Conservation (phyloP, 2,888 invertebrate genomes). For the Patella depressa region DNA sequence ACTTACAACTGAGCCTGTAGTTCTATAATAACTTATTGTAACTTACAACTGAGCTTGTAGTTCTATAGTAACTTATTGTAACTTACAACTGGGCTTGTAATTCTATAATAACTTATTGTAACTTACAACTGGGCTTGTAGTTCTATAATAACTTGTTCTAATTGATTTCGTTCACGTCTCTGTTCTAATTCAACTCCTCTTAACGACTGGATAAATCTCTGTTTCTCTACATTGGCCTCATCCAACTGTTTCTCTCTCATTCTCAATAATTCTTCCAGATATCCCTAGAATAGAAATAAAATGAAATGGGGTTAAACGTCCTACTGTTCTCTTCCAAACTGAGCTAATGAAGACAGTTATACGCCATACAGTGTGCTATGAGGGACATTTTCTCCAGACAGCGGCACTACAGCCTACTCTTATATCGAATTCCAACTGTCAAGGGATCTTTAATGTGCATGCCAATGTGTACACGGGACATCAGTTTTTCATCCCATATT, state of each 20-base stretch:
- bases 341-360: too few species aligned
- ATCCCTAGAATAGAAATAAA: constrained; percentile 40
- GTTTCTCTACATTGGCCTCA: constrained; percentile 40
- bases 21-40: too few species aligned
- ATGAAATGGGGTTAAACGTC: too few species aligned
- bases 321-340: too few species aligned
- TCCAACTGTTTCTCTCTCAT: constrained; percentile 50
- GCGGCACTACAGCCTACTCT: too few species aligned
- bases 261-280: constrained; percentile 56
- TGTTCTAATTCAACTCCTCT: constrained; percentile 40
- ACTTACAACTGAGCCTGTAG: too few species aligned
- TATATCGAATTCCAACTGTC: too few species aligned
- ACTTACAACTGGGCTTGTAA: neutral
- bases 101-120: constrained; percentile 6
- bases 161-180: constrained; percentile 40
- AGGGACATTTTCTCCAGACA: too few species aligned
- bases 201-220: constrained; percentile 34
- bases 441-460: too few species aligned
- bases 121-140: constrained; percentile 53
- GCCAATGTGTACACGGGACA: too few species aligned
- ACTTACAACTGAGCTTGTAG: neutral
- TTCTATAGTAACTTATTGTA: neutral
- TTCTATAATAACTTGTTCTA: constrained; percentile 49
- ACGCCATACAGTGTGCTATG: too few species aligned
- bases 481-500: too few species aligned